These are phyloP conservation scores for Chrysotoxum bicinctum DNA, from an alignment of 2,888 invertebrate species.

Conservation along the genomic window DNA sequence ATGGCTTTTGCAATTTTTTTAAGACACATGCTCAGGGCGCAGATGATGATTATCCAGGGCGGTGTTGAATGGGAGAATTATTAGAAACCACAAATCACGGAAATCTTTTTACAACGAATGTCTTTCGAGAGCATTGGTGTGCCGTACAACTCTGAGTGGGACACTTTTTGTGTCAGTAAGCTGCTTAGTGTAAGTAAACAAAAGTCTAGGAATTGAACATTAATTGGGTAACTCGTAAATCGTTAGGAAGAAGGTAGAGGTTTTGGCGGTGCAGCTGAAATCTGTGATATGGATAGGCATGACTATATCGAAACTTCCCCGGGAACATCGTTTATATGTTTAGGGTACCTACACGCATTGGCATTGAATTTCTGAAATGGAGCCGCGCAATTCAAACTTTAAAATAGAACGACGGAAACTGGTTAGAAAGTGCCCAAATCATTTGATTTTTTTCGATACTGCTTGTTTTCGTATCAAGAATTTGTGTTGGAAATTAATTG, in stretches of 20 bases:
- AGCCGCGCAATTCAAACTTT: too few species aligned
- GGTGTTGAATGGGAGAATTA: slow-evolving; percentile 55
- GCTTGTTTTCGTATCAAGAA: too few species aligned
- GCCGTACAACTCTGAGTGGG: slow-evolving; percentile 27
- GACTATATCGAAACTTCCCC: too few species aligned
- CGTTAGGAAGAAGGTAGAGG: background rate
- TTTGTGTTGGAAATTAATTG: too few species aligned
- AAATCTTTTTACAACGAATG: slow-evolving; percentile 65
- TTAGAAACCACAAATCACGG: slow-evolving; percentile 73
- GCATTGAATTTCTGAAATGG: too few species aligned
- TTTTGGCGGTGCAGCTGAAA: background rate
- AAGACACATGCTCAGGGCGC: slow-evolving; percentile 46
- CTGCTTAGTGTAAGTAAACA: slow-evolving; percentile 1
- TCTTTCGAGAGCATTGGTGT: slow-evolving; percentile 23
- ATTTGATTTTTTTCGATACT: too few species aligned
- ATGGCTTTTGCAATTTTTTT: slow-evolving; percentile 65
- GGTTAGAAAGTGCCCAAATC: too few species aligned
- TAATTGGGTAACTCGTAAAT: slow-evolving; percentile 1
- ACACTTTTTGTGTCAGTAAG: background rate
- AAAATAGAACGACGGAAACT: too few species aligned
- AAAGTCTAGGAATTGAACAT: slow-evolving; percentile 7
- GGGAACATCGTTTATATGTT: too few species aligned
- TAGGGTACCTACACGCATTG: too few species aligned
- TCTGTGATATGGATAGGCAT: too few species aligned
- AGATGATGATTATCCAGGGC: too few species aligned